Conservation (phyloP, 2,888 invertebrate genomes). For the Diogma glabrata region DNA sequence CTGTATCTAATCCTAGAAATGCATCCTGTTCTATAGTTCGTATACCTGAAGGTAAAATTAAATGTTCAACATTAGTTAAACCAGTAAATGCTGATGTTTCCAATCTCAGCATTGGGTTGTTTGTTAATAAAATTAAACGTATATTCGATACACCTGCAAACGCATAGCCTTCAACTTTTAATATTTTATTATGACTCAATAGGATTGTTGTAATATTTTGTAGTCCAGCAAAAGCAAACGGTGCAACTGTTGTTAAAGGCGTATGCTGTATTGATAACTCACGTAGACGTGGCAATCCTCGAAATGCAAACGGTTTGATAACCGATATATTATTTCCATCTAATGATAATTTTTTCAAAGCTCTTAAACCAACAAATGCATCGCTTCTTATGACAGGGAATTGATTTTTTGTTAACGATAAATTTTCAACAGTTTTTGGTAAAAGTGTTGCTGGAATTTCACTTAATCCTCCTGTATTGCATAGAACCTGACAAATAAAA, state of each 20-base stretch:
- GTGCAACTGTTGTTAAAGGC: slow-evolving; percentile 64
- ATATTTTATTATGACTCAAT: slow-evolving; percentile 57
- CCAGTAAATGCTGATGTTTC: slow-evolving; percentile 76
- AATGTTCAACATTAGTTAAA: slow-evolving; percentile 67
- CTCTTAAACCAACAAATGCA: slow-evolving; percentile 69
- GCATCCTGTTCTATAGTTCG: slow-evolving; percentile 64
- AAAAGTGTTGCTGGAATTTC: slow-evolving; percentile 67
- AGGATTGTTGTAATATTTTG: slow-evolving; percentile 66
- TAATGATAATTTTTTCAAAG: slow-evolving; percentile 68
- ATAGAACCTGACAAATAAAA: slow-evolving; percentile 57
- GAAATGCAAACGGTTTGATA: slow-evolving; percentile 77
- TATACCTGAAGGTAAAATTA: slow-evolving; percentile 75
- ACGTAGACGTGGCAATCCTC: slow-evolving; percentile 63
- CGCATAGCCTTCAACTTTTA: slow-evolving; percentile 61
- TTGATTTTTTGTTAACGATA: slow-evolving; percentile 76
- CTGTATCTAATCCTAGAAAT: slow-evolving; percentile 68
- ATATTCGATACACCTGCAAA: slow-evolving; percentile 82
- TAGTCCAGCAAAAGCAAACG: slow-evolving; percentile 73
- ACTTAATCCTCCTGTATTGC: slow-evolving; percentile 72
- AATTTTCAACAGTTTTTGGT: slow-evolving; percentile 67
- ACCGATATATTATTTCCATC: slow-evolving; percentile 78
- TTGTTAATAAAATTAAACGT: slow-evolving; percentile 65
- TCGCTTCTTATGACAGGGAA: slow-evolving; percentile 70
- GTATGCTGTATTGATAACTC: slow-evolving; percentile 80
- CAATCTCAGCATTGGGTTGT: slow-evolving; percentile 73